A percentile compares a stretch with the other conserved stretches of the same genome.
phyloP scores from a whole-genome alignment of 2,888 invertebrate genomes.

The Euspilapteryx auroguttella region DNA sequence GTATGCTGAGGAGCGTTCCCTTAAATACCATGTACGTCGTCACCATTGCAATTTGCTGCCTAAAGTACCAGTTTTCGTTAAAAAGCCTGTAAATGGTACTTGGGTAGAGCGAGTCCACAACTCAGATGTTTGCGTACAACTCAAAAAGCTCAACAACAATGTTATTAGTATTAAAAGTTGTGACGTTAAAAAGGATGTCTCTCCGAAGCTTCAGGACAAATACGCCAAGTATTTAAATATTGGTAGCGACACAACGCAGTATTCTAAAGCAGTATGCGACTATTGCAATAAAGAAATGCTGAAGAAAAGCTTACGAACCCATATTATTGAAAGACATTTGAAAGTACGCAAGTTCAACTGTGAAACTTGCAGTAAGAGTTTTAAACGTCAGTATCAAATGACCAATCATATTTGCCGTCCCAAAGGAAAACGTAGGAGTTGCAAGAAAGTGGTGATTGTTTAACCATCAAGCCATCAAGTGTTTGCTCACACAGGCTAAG shows the following conservation, averaged over 20 bases:
- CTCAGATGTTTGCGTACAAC: slow-evolving; percentile 23
- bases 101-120: slow-evolving; percentile 29
- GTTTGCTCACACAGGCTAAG: no score
- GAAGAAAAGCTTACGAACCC: slow-evolving; percentile 30
- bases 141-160: slow-evolving; percentile 33
- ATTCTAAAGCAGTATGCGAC: slow-evolving; percentile 30
- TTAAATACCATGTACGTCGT: slow-evolving; percentile 27
- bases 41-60: slow-evolving; percentile 22
- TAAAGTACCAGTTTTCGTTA: slow-evolving; percentile 11
- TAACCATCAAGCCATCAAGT: no score
- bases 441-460: no score
- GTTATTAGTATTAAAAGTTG: slow-evolving; percentile 23
- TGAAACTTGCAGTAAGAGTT: slow-evolving; percentile 15
- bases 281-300: slow-evolving; percentile 40
- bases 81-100: slow-evolving; percentile 25
- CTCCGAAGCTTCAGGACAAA: not conserved
- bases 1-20: slow-evolving; percentile 26
- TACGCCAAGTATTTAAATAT: not conserved
- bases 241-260: slow-evolving; percentile 15
- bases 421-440: no score
- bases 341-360: slow-evolving; percentile 26
- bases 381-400: slow-evolving; percentile 26
- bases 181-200: slow-evolving; percentile 4
- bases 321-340: slow-evolving; percentile 31
- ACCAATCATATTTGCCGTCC: slow-evolving; percentile 24